Evolutionary conservation across 2,113 vertebrate genomes (phyloP).

Genomic region (Neotragus moschatus): DNA sequence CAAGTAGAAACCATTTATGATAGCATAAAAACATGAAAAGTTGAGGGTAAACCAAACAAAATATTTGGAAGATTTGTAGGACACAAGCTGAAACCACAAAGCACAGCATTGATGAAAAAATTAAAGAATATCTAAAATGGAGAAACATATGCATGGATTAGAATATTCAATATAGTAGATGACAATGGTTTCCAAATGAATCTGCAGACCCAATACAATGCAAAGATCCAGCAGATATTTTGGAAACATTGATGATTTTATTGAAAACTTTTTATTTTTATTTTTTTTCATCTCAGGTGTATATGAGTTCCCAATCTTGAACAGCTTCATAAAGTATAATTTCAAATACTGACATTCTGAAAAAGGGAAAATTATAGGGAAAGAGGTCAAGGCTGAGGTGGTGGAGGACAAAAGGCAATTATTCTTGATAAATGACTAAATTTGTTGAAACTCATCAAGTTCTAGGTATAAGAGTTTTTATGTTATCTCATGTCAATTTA

Average conservation of each 20-base stretch:
- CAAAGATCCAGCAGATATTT: neutral
- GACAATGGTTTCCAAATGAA: neutral
- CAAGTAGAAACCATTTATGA: neutral
- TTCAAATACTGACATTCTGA: neutral
- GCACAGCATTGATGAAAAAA: neutral
- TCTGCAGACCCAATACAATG: neutral
- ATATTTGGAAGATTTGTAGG: neutral
- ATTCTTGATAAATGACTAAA: neutral
- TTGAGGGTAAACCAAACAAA: neutral
- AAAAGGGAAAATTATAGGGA: neutral
- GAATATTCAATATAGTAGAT: neutral
- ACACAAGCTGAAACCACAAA: neutral
- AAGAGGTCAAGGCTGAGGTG: neutral
- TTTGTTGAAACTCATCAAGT: neutral
- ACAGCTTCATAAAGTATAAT: neutral
- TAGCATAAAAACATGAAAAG: neutral
- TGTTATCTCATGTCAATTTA: neutral
- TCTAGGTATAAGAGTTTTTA: neutral
- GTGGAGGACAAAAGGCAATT: neutral
- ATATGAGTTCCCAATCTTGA: no score
- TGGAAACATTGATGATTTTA: neutral
- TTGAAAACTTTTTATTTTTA: neutral
- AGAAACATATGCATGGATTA: neutral
- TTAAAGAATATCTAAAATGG: neutral
- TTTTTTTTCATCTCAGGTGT: no score